Evolutionary conservation across 2,888 invertebrate species (phyloP), one percentile per base, ranked within the genome.

Genomic region (Campaea margaritaria): DNA sequence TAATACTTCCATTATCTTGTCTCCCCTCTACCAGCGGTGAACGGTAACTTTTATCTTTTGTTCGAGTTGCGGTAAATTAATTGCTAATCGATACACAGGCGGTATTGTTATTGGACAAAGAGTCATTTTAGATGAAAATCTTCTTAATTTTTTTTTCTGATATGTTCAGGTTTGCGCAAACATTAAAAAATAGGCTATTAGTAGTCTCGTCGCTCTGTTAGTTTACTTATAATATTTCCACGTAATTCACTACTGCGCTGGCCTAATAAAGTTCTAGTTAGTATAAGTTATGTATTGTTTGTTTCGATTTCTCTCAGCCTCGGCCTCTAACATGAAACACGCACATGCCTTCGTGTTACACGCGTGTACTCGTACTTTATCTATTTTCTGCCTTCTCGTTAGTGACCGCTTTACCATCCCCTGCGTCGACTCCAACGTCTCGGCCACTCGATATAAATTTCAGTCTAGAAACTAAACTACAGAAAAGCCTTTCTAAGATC

Each of bases 231-330:
- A n/a, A 39, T 45, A 41, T 50, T 45, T 48, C 48, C 46, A 49
- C 34, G 36, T 58, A 48, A 48, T 61, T 63, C 50, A 42, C 55
- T 58, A 52, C 39, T 66, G 64, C 62, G 52, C 13, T n/a, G 45
- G 27, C 67, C 67, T 55, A 70, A 66, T 68, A 67, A 64, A 63
- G 50, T 57, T 54, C 46, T 56, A 47, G 41, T 31, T 56, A 46
- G 41, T 45, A 48, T 44, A 60, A 62, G 44, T 68, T 59, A 68
- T 68, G 70, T 67, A 67, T 68, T 73, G 68, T 77, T 75, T 75
- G 68, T 77, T 78, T 81, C 86, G 91, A 89, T 92, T 90, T 91
- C 90, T 83, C 89, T 85, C 69, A 82, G 79, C 89, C 86, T 83
- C 86, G 87, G 78, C 85, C 82, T 78, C 79, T 72, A 77, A 79